Base-by-base conservation (phyloP, 2,888 invertebrate genomes). In the Cepaea hortensis region DNA sequence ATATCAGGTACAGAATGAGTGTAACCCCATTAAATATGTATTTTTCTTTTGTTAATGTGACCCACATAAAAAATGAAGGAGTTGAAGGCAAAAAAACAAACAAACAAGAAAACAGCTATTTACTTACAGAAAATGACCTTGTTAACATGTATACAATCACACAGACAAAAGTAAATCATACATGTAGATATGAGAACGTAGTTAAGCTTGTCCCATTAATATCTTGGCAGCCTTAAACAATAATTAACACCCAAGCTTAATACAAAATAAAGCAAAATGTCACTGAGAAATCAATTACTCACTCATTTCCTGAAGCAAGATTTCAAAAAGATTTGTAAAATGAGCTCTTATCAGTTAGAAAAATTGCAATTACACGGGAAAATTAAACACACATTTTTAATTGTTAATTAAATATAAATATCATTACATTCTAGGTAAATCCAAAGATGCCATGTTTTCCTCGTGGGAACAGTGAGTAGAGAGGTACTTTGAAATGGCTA, bases 281-380 rank as follows among this genome's bases (percentile, higher is more conserved):
- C 48, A 48, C 7, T 23, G 48, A 76, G 20, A 76, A 79, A 61
- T 61, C 55, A 61, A 61, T 13, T 79, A 79, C 77, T 79, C 61
- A 79, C 77, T 79, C 61, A 15, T 79, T 35, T 61, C 23, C 77
- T n/a, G 77, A 79, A 46, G 77, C 77, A 79, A 61, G 61, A 79
- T 23, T 79, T 61, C n/a, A 23, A 61, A 23, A 79, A 3, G 55
- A 20, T 61, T 55, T 61, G 1, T 55, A 61, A 79, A 79, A 23
- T 0, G 11, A 11, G 55, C 11, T 11, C 6, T 55, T 9, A 55
- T 55, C 55, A 55, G 11, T 11, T 11, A 55, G 6, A 55, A 55
- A 11, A 6, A 55, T 0, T 55, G 55, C 55, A 55, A 55, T 55
- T 1, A 35, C 55, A 2, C 55, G 2, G 11, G 55, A 55, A 6